Base-by-base conservation (phyloP, 64 coral and sea anemone species). In the Montipora foliosa region DNA sequence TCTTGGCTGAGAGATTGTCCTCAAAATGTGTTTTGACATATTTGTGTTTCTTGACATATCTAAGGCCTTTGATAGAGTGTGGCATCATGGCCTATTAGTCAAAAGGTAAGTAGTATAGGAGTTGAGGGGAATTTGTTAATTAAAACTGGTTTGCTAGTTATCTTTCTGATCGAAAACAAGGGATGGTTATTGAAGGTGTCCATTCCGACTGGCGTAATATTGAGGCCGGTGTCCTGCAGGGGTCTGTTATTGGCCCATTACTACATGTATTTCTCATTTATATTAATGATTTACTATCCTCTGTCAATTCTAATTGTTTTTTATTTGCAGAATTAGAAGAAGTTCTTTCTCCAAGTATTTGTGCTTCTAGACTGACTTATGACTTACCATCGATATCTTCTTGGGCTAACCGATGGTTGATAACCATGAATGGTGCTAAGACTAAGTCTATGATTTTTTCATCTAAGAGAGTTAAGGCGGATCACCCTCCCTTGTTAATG, bases 11-110 rank as follows among this genome's bases (percentile, higher is more conserved):
- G 29, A 29, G 29, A 29, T 29, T 29, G 29, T 29, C 29, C 29
- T 29, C 29, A 29, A 29, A 29, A 29, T 29, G 29, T 29, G 29
- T 29, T 29, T 29, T 29, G 29, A 29, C 29, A 29, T 29, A 29
- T 29, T 29, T 29, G 90, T 80, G 45, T 74, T 91, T 15, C 48
- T 82, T 12, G 79, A 82, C 47, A 82, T 82, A 82, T 24, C 17
- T 7, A 58, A 59, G 50, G 79, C 79, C 8, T 84, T 62, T 84
- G 81, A 84, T 62, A 84, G 53, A 57, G 55, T 66, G 58, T 84
- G 50, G 81, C 55, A 45, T 60, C 70, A 17, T 15, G 85, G 24
- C 20, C 70, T 76, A 49, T n/a, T 70, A 70, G 85, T 15, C 60
- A 64, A 48, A 29, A 29, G 16, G 3, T 37, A 67, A 67, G 62